These are phyloP conservation scores for Lacerta bilineata DNA, from an alignment of 2,797 vertebrate genomes.

Conservation along the genomic window DNA sequence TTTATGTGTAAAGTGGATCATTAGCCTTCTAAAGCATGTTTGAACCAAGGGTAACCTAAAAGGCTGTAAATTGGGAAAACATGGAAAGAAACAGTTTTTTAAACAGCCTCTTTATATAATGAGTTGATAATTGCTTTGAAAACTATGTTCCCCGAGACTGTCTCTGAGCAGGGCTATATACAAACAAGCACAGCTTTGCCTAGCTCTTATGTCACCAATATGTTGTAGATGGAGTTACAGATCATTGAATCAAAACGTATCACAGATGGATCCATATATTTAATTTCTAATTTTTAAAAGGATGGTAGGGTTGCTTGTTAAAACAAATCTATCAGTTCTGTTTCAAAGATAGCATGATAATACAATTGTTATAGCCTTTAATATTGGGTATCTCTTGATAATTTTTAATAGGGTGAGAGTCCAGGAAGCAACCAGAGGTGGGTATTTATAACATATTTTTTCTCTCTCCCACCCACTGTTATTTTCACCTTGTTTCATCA, in stretches of 20 bases:
- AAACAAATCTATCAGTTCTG: not conserved
- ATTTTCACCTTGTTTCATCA: not conserved
- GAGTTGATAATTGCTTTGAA: constrained; percentile 1
- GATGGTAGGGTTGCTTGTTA: not conserved
- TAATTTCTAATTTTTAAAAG: not conserved
- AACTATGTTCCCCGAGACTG: not conserved
- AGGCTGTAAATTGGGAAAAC: not conserved
- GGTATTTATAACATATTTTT: constrained; percentile 53
- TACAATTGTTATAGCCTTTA: constrained; percentile 31
- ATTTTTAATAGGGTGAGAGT: constrained; percentile 89
- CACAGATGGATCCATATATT: not conserved
- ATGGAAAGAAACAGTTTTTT: not conserved
- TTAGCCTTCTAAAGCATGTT: not conserved
- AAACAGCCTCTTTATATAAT: constrained; percentile 1
- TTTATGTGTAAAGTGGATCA: not conserved
- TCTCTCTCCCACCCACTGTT: not conserved
- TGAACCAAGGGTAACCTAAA: not conserved
- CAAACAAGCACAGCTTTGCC: not conserved
- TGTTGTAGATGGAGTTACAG: not conserved
- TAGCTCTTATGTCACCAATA: not conserved
- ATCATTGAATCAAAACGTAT: constrained; percentile 1
- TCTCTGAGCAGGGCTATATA: not conserved
- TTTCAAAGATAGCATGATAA: constrained; percentile 36
- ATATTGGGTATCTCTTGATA: constrained; percentile 18
- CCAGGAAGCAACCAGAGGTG: constrained; percentile 92